Evolutionary conservation across 2,113 vertebrate genomes (phyloP).

Genomic region (Donacobius atricapilla): DNA sequence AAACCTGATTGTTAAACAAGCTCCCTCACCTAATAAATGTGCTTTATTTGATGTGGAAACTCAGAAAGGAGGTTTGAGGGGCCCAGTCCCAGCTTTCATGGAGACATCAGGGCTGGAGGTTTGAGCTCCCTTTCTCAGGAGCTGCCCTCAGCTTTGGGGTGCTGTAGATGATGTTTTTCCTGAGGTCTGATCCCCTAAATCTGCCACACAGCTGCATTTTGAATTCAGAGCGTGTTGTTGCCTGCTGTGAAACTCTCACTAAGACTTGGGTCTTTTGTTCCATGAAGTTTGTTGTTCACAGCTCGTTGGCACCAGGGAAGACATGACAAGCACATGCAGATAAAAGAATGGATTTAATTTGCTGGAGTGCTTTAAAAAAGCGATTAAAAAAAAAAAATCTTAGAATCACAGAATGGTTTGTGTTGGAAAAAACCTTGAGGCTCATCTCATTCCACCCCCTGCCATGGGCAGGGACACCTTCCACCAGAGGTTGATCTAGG

Average conservation of each 20-base stretch:
- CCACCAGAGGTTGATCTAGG: neutral
- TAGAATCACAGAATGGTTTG: neutral
- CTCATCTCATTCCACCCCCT: neutral
- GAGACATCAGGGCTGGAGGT: neutral
- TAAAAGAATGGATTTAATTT: neutral
- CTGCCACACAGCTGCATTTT: neutral
- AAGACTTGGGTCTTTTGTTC: neutral
- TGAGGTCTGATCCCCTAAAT: neutral
- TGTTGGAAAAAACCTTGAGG: neutral
- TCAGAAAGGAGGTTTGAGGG: neutral
- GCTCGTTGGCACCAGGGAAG: neutral
- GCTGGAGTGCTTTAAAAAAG: neutral
- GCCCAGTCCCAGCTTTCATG: neutral
- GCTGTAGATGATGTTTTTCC: neutral
- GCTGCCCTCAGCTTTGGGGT: neutral
- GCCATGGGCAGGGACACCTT: neutral
- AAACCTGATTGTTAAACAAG: constrained; percentile 43
- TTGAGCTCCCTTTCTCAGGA: neutral
- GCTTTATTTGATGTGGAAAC: constrained; percentile 17
- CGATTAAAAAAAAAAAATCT: fast-evolving
- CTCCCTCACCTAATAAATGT: constrained; percentile 40
- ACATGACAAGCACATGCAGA: neutral
- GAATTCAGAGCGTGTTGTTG: neutral
- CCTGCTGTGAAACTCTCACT: neutral
- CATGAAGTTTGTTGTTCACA: neutral